Evolutionary conservation across 2,797 vertebrate species (phyloP).

Genomic region (Trichosurus vulpecula): DNA sequence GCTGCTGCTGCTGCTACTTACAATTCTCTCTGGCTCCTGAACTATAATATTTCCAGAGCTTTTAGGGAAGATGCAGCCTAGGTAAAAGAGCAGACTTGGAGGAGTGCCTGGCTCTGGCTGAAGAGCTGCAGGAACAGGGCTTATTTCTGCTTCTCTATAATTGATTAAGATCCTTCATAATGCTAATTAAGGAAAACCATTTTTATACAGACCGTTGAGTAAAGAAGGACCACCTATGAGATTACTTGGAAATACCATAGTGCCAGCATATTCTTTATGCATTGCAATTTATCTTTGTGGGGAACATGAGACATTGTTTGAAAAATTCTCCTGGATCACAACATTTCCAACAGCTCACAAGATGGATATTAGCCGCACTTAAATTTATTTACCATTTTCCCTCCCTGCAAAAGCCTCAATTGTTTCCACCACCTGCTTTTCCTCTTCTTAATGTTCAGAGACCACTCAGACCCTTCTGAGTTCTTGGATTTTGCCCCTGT

Average conservation of each 20-base stretch:
- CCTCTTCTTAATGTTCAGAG: neutral
- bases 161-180: slow-evolving; percentile 59
- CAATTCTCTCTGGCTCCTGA: neutral
- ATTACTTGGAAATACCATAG: neutral
- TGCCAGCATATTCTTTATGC: neutral
- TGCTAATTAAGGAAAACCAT: neutral
- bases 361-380: neutral
- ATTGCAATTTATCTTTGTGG: neutral
- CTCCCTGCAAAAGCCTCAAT: neutral
- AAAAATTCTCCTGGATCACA: neutral
- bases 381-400: neutral
- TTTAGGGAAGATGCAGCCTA: neutral
- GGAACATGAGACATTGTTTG: neutral
- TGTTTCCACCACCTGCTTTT: neutral
- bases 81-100: slow-evolving; percentile 81
- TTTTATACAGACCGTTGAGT: neutral
- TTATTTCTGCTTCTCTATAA: slow-evolving; percentile 98
- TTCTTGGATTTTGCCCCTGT: neutral
- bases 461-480: neutral
- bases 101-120: slow-evolving; percentile 96
- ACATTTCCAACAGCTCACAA: neutral
- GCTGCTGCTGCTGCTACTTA: neutral
- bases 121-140: slow-evolving; percentile 98
- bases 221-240: neutral
- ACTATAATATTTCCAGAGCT: neutral